A percentile compares a stretch with the other conserved stretches of the same genome.
Evolutionary conservation across 2,888 invertebrate species (phyloP).

Genomic region (Monopis laevigella): DNA sequence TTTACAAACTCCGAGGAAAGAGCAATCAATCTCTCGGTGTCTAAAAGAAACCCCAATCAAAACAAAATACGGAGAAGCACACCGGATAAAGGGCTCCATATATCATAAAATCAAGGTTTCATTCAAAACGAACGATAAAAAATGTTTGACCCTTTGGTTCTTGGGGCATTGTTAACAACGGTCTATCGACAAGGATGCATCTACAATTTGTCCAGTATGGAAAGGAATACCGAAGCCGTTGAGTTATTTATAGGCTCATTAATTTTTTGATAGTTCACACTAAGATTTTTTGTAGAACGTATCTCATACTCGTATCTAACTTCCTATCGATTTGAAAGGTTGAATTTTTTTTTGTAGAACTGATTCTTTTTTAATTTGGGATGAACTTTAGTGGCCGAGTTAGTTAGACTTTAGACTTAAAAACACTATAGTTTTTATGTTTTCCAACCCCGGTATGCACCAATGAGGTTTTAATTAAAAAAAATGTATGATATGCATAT

Average conservation of each 20-base stretch:
- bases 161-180: slow-evolving; percentile 38
- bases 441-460: too few species aligned
- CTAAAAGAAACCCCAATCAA: slow-evolving; percentile 63
- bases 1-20: slow-evolving; percentile 57
- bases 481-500: too few species aligned
- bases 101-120: slow-evolving; percentile 64
- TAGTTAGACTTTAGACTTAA: too few species aligned
- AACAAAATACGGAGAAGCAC: slow-evolving; percentile 58
- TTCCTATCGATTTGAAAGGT: neutral
- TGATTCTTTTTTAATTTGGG: too few species aligned
- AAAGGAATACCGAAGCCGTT: slow-evolving; percentile 46
- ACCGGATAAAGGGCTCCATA: slow-evolving; percentile 58
- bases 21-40: slow-evolving; percentile 61
- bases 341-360: too few species aligned
- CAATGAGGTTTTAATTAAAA: too few species aligned
- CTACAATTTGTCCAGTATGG: slow-evolving; percentile 57
- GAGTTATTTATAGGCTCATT: slow-evolving; percentile 58
- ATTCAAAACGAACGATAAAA: slow-evolving; percentile 60
- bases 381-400: too few species aligned
- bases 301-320: neutral
- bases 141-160: slow-evolving; percentile 42
- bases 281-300: slow-evolving; percentile 26
- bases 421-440: too few species aligned
- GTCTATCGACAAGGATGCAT: slow-evolving; percentile 40
- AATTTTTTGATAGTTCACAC: slow-evolving; percentile 52